Evolutionary conservation across 37 sponge, comb jelly and placozoan genomes (phyloP), one percentile per base, ranked within the genome.

Genomic region (Axinella damicornis): DNA sequence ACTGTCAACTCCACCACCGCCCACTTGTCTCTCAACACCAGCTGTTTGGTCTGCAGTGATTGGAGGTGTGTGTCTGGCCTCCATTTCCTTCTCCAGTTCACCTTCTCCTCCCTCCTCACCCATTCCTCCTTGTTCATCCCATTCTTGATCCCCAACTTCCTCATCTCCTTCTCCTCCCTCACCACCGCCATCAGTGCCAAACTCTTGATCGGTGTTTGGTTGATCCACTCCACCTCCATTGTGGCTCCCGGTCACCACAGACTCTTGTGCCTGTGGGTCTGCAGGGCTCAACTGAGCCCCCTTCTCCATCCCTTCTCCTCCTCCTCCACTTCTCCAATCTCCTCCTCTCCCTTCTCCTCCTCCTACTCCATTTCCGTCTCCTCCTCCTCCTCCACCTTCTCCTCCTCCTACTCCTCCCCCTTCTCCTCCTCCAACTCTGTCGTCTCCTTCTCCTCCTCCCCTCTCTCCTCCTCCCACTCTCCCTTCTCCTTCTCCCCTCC

Each of bases 21-120:
- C 33, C 19, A 53, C 72, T 2, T 82, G 73, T 70, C 65, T 53
- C 69, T 83, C 65, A 40, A 39, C 76, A n/a, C 69, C 71, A 38
- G 12, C n/a, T 40, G 14, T 25, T 24, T 41, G 53, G 53, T 57
- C 55, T n/a, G n/a, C n/a, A n/a, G n/a, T n/a, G n/a, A n/a, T n/a
- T n/a, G n/a, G n/a, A n/a, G n/a, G n/a, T n/a, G n/a, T n/a, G n/a
- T n/a, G 65, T 46, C 69, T 59, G 5, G 36, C 71, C 59, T 73
- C 21, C 59, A 33, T 60, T 36, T 24, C n/a, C 61, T 57, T 24
- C 37, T 73, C 31, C 13, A 22, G 55, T 15, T 77, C 34, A 21
- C 70, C 80, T 1, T 70, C 73, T 33, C 25, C 69, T 25, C 56
- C 46, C 2, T 69, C 60, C 13, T 16, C 32, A 5, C 76, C 70